A percentile compares a stretch with the other conserved stretches of the same genome.
Evolutionary conservation across 2,888 invertebrate genomes (phyloP).

Genomic region (Aelia acuminata): DNA sequence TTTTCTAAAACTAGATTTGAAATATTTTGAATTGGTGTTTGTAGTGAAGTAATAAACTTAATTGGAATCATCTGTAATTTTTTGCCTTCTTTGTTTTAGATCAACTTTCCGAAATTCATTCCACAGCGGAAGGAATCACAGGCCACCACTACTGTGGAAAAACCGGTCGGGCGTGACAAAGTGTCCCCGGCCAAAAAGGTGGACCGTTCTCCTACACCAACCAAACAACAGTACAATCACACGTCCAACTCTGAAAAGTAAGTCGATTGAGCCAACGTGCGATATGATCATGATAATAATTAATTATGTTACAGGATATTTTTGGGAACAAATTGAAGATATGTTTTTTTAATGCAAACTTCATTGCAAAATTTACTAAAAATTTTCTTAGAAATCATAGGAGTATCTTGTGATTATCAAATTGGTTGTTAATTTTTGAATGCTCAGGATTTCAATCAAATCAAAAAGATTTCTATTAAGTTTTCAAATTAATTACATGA

Average conservation of each 20-base stretch:
- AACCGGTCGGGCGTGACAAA: not conserved
- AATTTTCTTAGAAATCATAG: too few species aligned
- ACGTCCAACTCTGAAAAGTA: not conserved
- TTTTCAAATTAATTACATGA: too few species aligned
- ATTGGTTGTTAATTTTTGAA: too few species aligned
- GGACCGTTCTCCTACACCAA: not conserved
- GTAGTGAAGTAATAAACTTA: not conserved
- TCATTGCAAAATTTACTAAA: too few species aligned
- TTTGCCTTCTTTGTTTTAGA: not conserved
- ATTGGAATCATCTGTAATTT: not conserved
- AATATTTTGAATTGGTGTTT: not conserved
- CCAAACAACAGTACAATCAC: not conserved
- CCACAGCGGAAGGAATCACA: not conserved
- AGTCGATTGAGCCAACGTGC: not conserved
- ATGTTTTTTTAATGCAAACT: too few species aligned
- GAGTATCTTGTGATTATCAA: too few species aligned
- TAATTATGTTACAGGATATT: too few species aligned
- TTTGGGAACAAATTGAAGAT: too few species aligned
- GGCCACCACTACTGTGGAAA: not conserved
- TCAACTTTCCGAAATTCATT: conserved; percentile 31
- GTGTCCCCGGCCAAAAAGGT: not conserved
- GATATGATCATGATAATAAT: too few species aligned
- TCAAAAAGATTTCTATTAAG: too few species aligned
- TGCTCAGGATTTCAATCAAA: too few species aligned
- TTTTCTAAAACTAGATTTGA: not conserved